Evolutionary conservation across 1,140 invertebrate genomes (phyloP), one percentile per base, ranked within the genome.

Genomic region (Pissodes strobi): DNA sequence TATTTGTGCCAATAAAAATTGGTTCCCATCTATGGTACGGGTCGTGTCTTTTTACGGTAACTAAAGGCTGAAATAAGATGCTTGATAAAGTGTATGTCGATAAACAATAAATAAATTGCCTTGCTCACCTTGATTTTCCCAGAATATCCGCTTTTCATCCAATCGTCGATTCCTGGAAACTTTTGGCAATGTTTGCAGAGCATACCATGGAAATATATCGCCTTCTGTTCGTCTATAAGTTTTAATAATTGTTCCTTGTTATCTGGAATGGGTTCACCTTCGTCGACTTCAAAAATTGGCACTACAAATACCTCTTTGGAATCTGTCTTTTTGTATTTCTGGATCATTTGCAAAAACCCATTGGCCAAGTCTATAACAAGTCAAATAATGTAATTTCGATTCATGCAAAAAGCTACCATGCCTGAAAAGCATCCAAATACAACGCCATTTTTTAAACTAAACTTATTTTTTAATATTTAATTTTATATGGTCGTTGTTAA

Each of bases 21-120:
- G 91, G 91, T 74, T 93, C 90, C 90, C 90, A 92, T 64, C 89
- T 81, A 67, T 90, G 87, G 76, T 86, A 86, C 0, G 88, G 88
- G 76, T 84, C 85, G 74, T 90, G 87, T 41, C 90, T 77, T 74
- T 82, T 85, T 1, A 87, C 86, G 2, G 88, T 82, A 63, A 87
- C 69, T 74, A 91, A 83, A 1, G 85, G 87, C 82, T 86, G 66
- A 70, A 82, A 73, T 23, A 63, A 41, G 68, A 63, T 55, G 45
- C 5, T 30, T 13, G 15, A 57, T n/a, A 46, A 58, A 25, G 17
- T 9, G 17, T 12, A 52, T 19, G 17, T 38, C 38, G 25, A 51
- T 17, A 27, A 2, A 55, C 45, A 55, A 17, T 30, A 57, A 34
- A 52, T 22, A 37, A 25, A 15, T 59, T 13, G 18, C 41, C 2